phyloP scores from a whole-genome alignment of 1,140 invertebrate genomes.

The Glomeris maerens region DNA sequence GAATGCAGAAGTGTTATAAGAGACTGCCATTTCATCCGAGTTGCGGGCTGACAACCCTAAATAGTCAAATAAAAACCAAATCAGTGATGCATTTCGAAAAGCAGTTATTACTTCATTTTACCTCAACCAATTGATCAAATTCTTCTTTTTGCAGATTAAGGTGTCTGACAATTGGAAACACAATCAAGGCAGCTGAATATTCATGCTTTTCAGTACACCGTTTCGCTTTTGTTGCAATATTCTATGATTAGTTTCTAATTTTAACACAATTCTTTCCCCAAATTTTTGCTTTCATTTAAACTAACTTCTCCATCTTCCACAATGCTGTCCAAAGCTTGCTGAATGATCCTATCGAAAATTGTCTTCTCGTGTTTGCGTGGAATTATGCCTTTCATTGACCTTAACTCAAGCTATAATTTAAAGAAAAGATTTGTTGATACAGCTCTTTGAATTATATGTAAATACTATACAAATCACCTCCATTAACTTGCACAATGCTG shows the following conservation, averaged over 20 bases:
- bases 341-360: slow-evolving; percentile 70
- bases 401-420: slow-evolving; percentile 46
- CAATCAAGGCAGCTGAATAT: slow-evolving; percentile 62
- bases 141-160: slow-evolving; percentile 63
- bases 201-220: slow-evolving; percentile 64
- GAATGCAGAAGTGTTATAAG: not conserved
- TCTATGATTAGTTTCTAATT: slow-evolving; percentile 28
- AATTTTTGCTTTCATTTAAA: not conserved
- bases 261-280: not conserved
- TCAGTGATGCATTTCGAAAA: not conserved
- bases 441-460: not conserved
- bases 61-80: not conserved
- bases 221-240: slow-evolving; percentile 58
- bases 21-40: not conserved
- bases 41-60: not conserved
- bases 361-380: slow-evolving; percentile 59
- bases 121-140: slow-evolving; percentile 40
- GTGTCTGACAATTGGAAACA: slow-evolving; percentile 76
- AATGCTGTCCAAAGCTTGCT: slow-evolving; percentile 67
- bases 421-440: slow-evolving; percentile 2
- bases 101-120: not conserved
- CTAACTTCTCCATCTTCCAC: slow-evolving; percentile 67
- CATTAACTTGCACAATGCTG: slow-evolving; percentile 73
- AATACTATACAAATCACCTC: slow-evolving; percentile 33
- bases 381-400: slow-evolving; percentile 67